Percentiles rank a stretch among this genome's conserved stretches.
These are phyloP conservation scores for Lycorma delicatula DNA, from an alignment of 1,140 invertebrate genomes.

Conservation along the genomic window DNA sequence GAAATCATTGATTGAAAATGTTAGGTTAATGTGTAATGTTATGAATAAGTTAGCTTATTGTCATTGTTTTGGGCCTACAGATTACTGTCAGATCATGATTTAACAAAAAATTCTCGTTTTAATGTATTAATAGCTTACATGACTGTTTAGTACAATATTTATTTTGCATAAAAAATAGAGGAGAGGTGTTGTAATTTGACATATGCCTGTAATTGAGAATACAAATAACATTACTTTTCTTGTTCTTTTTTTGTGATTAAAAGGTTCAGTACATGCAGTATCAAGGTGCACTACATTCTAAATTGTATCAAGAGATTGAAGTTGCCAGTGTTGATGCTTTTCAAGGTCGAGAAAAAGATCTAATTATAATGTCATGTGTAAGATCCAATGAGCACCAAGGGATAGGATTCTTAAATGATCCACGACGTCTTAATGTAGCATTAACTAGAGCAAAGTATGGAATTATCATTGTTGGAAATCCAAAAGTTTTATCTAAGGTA, in stretches of 20 bases:
- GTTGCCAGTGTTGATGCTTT: conserved; percentile 99
- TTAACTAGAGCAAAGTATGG: conserved; percentile 96
- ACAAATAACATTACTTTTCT: too few relatives aligned
- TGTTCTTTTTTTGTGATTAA: conserved; percentile 15
- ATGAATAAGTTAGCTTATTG: too few relatives aligned
- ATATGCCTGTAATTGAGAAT: too few relatives aligned
- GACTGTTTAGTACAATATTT: too few relatives aligned
- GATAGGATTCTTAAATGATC: conserved; percentile 94
- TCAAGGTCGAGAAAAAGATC: conserved; percentile 95
- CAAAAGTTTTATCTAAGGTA: conserved; percentile 91
- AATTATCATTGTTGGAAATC: conserved; percentile 98
- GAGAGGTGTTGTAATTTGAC: too few relatives aligned
- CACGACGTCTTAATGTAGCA: conserved; percentile 94
- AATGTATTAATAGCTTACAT: too few relatives aligned
- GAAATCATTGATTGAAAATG: too few relatives aligned
- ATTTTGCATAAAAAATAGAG: too few relatives aligned
- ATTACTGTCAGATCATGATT: too few relatives aligned
- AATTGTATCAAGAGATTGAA: conserved; percentile 97
- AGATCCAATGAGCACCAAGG: conserved; percentile 88
- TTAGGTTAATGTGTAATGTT: too few relatives aligned
- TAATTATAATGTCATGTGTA: conserved; percentile 96
- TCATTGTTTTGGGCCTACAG: too few relatives aligned
- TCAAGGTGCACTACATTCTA: conserved; percentile 91
- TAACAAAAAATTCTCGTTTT: too few relatives aligned
- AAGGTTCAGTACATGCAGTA: conserved; percentile 97